phyloP scores from a whole-genome alignment of 2,888 invertebrate genomes.

The Hermodice carunculata region DNA sequence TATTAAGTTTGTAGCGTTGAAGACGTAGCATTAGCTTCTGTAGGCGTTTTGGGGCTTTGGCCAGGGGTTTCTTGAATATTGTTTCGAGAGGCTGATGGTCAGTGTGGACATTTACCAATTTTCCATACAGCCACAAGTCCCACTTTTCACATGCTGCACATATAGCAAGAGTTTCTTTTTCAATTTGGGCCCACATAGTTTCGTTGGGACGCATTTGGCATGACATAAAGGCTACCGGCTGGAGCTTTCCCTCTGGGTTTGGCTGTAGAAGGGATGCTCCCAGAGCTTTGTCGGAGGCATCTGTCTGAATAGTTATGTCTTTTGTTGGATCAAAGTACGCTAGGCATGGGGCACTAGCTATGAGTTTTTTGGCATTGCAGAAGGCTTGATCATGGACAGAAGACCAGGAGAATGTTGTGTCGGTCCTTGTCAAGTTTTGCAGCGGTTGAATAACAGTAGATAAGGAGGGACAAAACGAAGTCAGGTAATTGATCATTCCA shows the following conservation, averaged over 20 bases:
- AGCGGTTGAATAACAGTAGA: slow-evolving; percentile 6
- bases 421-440: slow-evolving; percentile 1
- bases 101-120: slow-evolving; percentile 5
- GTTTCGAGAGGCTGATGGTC: slow-evolving; percentile 24
- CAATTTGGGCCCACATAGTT: neutral
- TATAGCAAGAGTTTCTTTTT: slow-evolving; percentile 14
- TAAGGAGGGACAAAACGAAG: slow-evolving; percentile 2
- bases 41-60: slow-evolving; percentile 5
- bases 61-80: no score
- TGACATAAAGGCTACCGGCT: no score
- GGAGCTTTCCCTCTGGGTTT: no score
- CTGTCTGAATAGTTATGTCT: slow-evolving; percentile 1
- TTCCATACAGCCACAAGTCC: slow-evolving; percentile 17
- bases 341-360: slow-evolving; percentile 15
- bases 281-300: slow-evolving; percentile 15
- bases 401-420: slow-evolving; percentile 12
- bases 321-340: slow-evolving; percentile 9
- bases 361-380: slow-evolving; percentile 10
- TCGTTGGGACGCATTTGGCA: neutral
- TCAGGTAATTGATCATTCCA: slow-evolving; percentile 22
- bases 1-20: slow-evolving; percentile 9
- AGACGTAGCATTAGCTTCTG: slow-evolving; percentile 19
- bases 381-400: slow-evolving; percentile 4
- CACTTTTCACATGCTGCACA: neutral
- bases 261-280: no score